These are phyloP conservation scores for Stigmatopora argus DNA, from an alignment of 2,113 vertebrate genomes.

Conservation along the genomic window DNA sequence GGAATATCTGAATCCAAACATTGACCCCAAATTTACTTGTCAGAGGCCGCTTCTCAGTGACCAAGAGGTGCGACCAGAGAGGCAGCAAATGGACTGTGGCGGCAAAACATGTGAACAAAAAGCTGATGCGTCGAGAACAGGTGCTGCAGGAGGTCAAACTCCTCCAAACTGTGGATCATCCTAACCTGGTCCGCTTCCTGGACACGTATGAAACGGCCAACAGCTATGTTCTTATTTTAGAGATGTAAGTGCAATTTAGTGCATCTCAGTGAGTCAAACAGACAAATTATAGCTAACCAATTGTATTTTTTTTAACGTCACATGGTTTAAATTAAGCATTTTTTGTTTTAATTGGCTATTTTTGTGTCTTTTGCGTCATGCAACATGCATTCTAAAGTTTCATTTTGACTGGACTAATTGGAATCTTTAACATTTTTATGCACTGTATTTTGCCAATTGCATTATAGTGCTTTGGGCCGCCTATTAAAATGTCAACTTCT, in stretches of 20 bases:
- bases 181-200: conserved; percentile 84
- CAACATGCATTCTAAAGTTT: background rate
- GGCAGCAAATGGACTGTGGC: conserved; percentile 86
- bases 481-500: background rate
- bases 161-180: conserved; percentile 88
- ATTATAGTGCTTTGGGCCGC: background rate
- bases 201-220: conserved; percentile 89
- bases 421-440: background rate
- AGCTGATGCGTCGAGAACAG: conserved; percentile 91
- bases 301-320: background rate
- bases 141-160: conserved; percentile 88
- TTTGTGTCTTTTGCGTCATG: background rate
- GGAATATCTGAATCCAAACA: background rate
- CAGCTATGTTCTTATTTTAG: conserved; percentile 85
- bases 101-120: conserved; percentile 93
- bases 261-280: background rate
- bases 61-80: conserved; percentile 91
- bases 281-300: background rate
- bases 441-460: background rate
- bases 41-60: conserved; percentile 95
- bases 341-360: background rate
- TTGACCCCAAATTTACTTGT: background rate
- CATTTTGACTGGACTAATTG: background rate
- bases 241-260: conserved; percentile 77
- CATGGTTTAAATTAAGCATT: background rate